Conservation (phyloP, 2,113 vertebrate species). For the Hepsetus odoe region DNA sequence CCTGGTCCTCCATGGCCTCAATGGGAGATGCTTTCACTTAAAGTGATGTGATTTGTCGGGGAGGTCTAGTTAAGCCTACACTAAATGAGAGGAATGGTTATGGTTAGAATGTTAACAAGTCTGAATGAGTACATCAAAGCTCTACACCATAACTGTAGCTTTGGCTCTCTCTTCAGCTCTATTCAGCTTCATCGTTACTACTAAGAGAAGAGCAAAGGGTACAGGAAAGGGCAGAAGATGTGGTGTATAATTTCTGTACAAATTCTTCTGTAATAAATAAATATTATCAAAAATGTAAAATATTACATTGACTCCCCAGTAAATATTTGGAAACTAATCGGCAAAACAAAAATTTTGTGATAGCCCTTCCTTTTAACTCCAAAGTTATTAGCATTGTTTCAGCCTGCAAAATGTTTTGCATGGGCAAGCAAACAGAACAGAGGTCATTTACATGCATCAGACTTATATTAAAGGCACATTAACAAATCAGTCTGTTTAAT, state of each 20-base stretch:
- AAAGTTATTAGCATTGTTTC: too few species aligned
- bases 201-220: background rate
- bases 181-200: background rate
- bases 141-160: slow-evolving; percentile 42
- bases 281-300: too few species aligned
- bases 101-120: slow-evolving; percentile 71
- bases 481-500: too few species aligned
- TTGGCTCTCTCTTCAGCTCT: slow-evolving; percentile 31
- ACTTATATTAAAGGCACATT: too few species aligned
- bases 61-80: slow-evolving; percentile 67
- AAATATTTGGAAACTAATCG: too few species aligned
- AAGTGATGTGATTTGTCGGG: slow-evolving; percentile 66
- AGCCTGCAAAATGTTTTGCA: too few species aligned
- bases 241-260: slow-evolving; percentile 63
- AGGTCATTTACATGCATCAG: too few species aligned
- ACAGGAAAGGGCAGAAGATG: background rate
- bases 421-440: too few species aligned
- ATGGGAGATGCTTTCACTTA: slow-evolving; percentile 45
- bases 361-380: too few species aligned
- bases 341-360: too few species aligned
- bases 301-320: too few species aligned
- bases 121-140: slow-evolving; percentile 72
- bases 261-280: too few species aligned
- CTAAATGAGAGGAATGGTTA: slow-evolving; percentile 65
- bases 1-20: slow-evolving; percentile 49